Evolutionary conservation across 2,888 invertebrate genomes (phyloP).

Genomic region (Harpagoxenus sublaevis): DNA sequence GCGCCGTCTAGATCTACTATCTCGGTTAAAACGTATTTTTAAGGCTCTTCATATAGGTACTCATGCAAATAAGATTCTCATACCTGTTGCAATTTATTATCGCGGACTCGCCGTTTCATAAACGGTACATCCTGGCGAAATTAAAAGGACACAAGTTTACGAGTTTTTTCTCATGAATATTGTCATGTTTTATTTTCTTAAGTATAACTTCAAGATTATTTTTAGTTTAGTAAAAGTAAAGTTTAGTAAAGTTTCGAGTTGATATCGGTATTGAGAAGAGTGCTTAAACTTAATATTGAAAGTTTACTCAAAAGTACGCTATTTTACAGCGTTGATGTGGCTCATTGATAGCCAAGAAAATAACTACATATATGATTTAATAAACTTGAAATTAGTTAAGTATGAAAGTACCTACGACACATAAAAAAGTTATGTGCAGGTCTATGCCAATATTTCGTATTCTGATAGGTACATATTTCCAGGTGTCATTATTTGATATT

Average conservation of each 20-base stretch:
- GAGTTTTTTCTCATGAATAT: neutral
- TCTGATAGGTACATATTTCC: neutral
- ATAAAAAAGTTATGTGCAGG: neutral
- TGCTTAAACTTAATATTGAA: neutral
- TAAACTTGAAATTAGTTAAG: neutral
- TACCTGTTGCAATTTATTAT: slow-evolving; percentile 13
- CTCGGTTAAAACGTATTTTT: slow-evolving; percentile 17
- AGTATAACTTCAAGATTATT: neutral
- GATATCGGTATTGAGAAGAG: neutral
- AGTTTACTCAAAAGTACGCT: slow-evolving; percentile 1
- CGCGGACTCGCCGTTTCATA: neutral
- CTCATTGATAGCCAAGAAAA: neutral
- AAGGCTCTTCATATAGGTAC: neutral
- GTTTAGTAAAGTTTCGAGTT: neutral
- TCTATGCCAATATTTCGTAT: neutral
- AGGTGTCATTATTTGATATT: neutral
- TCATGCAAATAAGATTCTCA: neutral
- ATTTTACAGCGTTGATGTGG: neutral
- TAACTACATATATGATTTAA: neutral
- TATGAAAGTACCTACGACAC: neutral
- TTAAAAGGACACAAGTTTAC: neutral
- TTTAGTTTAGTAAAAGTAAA: neutral
- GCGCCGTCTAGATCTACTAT: neutral
- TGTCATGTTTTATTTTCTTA: neutral
- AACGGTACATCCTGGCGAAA: neutral